Conservation (phyloP, 2,888 invertebrate species). For the Megamerina dolium region DNA sequence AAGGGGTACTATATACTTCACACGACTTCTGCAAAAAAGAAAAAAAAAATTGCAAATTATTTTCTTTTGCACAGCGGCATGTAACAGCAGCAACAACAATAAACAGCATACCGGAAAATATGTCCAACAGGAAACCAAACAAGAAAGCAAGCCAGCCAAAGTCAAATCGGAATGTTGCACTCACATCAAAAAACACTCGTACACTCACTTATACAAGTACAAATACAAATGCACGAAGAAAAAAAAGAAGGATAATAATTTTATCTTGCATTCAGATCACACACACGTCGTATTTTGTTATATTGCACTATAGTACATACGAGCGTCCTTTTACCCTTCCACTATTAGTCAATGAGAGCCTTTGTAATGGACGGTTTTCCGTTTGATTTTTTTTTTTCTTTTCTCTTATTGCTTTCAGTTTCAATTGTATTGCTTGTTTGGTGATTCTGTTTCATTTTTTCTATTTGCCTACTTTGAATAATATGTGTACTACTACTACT, state of each 20-base stretch:
- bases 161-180: background rate
- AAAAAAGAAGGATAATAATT: conserved; percentile 45
- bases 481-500: no score
- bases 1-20: background rate
- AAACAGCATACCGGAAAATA: conserved; percentile 44
- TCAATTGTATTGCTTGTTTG: background rate
- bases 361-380: no score
- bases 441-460: background rate
- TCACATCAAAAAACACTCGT: conserved; percentile 7
- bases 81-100: conserved; percentile 23
- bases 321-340: background rate
- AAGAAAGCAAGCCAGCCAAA: no score
- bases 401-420: no score
- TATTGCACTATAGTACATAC: background rate
- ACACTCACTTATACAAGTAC: no score
- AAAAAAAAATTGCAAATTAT: conserved; percentile 24
- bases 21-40: conserved; percentile 6
- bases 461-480: no score
- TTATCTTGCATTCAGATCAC: conserved; percentile 46
- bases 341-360: no score
- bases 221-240: conserved; percentile 18
- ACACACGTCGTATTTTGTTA: conserved; percentile 26
- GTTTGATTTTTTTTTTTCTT: no score
- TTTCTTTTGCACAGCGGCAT: conserved; percentile 17
- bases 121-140: conserved; percentile 43